Base-by-base conservation (phyloP, 2,113 vertebrate genomes). In the Varanus komodoensis region DNA sequence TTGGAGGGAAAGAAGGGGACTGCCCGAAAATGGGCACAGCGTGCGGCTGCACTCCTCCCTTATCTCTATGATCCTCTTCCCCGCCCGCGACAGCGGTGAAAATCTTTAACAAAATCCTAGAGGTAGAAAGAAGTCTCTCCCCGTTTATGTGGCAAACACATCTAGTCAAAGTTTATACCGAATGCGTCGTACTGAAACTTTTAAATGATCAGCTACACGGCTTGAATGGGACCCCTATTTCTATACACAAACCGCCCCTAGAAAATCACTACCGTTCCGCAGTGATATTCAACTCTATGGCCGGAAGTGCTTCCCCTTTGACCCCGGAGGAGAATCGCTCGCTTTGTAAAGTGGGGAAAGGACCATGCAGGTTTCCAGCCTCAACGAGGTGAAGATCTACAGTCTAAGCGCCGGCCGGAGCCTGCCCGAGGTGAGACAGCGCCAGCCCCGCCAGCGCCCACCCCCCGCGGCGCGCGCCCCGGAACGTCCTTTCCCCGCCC, bases 361-460 rank as follows among this genome's bases (percentile, higher is more conserved):
- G 0, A 50, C 84, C 91, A 99, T 99, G 99, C 99, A 99, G 98
- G 98, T 99, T 32, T 99, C 98, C 12, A 99, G 97, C 91, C 98
- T 99, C 80, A 99, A 99, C 89, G 98, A 99, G 90, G 98, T 99
- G 92, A 99, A 99, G 96, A 98, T 99, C 91, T 99, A 99, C 93
- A 99, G 99, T 86, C 96, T 99, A n/a, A 99, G 99, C 89, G 97
- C 98, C 29, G 99, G 99, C 69, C 99, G 99, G 95, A 99, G 98
- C 89, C 98, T 99, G 8, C 99, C 99, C 0, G 99, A 99, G 98
- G 99, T 99, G 96, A 98, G 97, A 0, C 21, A 9, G 0, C 0
- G 38, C 23, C 0, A n/a, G 52, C 15, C 68, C 71, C 5, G 15
- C 4, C 8, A 4, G 11, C 5, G 9, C 6, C 14, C 5, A 17